Base-by-base conservation (phyloP, 2,113 vertebrate species). In the Erythrolamprus reginae region DNA sequence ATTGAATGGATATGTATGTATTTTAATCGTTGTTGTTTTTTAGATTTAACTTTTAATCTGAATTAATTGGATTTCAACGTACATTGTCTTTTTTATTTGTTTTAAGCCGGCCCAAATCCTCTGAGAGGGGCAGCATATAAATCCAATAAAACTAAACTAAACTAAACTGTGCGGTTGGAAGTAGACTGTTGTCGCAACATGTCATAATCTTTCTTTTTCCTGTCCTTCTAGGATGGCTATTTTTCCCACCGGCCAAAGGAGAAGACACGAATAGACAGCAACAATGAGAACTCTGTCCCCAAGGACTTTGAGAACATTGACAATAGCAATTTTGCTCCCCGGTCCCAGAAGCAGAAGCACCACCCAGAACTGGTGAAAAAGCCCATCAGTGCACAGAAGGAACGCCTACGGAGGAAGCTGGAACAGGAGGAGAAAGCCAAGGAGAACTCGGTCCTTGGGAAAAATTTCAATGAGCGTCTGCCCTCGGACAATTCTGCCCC, bases 231-330 rank as follows among this genome's bases (percentile, higher is more conserved):
- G 99, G 98, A 98, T 9, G 98, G 98, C 91, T 98, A 98, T 96
- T 98, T 98, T 96, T 99, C 98, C 90, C 99, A 99, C 94, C 98
- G 98, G 15, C 99, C 99, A 0, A 99, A 99, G 92, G 99, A 99
- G 97, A 98, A 97, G 97, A 98, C 93, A 13, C 96, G 98, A 26
- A 99, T 99, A 0, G 99, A 99, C 97, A 99, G 99, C 97, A 99
- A 99, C 97, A 99, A 99, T 0, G 99, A 99, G 95, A 99, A 99
- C 94, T 99, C 99, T 0, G 99, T 99, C 42, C 99, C 99, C 90
- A 99, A 99, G 96, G 99, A 99, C 95, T 99, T 99, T 94, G 99
- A 99, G 96, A 99, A 98, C 47, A 97, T 99, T 89, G 99, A 99
- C 97, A 99, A 99, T 94, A 99, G 99, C 95, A 99, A 99, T 97